Evolutionary conservation across 2,113 vertebrate genomes (phyloP).

Genomic region (Stercorarius parasiticus): DNA sequence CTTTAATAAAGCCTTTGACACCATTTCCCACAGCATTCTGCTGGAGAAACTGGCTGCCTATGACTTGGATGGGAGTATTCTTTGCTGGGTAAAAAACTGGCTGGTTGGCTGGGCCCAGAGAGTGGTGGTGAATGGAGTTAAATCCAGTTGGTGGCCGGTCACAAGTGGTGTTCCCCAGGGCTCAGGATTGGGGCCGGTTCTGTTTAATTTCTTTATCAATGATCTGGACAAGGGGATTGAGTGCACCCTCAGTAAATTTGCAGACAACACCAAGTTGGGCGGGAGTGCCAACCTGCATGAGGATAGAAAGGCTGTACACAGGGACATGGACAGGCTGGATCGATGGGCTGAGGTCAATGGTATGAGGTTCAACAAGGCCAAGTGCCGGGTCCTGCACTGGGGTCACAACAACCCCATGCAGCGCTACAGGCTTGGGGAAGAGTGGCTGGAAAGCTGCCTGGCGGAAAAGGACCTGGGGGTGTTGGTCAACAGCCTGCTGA

Average conservation of each 20-base stretch:
- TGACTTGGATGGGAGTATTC: background rate
- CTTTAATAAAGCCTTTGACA: background rate
- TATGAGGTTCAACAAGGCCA: no score
- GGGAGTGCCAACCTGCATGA: background rate
- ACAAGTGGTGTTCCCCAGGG: background rate
- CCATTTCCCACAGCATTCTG: background rate
- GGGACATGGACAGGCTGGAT: background rate
- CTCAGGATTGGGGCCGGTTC: background rate
- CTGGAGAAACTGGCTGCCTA: background rate
- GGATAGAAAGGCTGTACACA: background rate
- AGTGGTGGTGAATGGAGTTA: background rate
- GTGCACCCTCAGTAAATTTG: background rate
- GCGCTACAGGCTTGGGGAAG: background rate
- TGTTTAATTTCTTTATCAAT: background rate
- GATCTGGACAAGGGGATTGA: background rate
- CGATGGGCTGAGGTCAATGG: background rate
- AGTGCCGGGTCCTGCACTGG: background rate
- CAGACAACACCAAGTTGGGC: background rate
- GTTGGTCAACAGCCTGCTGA: no score
- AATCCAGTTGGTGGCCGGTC: background rate
- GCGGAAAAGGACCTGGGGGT: no score
- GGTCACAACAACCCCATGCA: background rate
- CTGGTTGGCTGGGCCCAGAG: background rate
- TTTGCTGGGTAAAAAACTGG: background rate
- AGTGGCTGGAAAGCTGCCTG: no score